Evolutionary conservation across 53 echinoderm and acorn worm genomes (phyloP), one percentile per base, ranked within the genome.

Genomic region (Holothuria scabra): DNA sequence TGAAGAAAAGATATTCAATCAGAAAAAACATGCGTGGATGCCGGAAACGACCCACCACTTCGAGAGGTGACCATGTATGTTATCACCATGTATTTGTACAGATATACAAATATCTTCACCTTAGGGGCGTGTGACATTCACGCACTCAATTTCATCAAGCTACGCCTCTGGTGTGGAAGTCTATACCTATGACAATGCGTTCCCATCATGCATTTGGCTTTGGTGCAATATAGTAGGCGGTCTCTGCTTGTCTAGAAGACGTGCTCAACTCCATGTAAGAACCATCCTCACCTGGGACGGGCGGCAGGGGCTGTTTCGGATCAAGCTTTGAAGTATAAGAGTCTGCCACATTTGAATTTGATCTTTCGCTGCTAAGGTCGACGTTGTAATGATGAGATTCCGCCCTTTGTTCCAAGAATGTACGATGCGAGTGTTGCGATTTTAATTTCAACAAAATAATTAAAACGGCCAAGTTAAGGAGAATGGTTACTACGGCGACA

Each of bases 371-470:
- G 48, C 72, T 72, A 10, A 26, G 24, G 10, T 72, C 72, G 23
- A 72, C 48, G 48, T 72, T 44, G 28, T 72, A 72, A 21, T 72
- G 72, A 46, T 72, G 72, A 44, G 72, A 46, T 44, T 72, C 72
- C 4, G 72, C 46, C 21, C 24, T 23, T 72, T 16, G 31, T 38
- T 44, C 26, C 44, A 46, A 46, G 13, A 44, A 10, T 46, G 44
- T 44, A 16, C 9, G 25, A 5, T n/a, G 22, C 10, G n/a, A 5
- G 23, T n/a, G n/a, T 72, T 44, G 46, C 28, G 44, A 46, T 10
- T 72, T 72, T 16, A 72, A 12, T 48, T 72, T 72, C 22, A 8
- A 46, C 44, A 72, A 44, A 12, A 16, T 46, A 23, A 72, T 48
- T n/a, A 72, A 48, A 21, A 72, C 23, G n/a, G 48, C 10, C 2